These are phyloP conservation scores for Cryptomyrus ogoouensis DNA, from an alignment of 2,113 vertebrate genomes.

Conservation along the genomic window DNA sequence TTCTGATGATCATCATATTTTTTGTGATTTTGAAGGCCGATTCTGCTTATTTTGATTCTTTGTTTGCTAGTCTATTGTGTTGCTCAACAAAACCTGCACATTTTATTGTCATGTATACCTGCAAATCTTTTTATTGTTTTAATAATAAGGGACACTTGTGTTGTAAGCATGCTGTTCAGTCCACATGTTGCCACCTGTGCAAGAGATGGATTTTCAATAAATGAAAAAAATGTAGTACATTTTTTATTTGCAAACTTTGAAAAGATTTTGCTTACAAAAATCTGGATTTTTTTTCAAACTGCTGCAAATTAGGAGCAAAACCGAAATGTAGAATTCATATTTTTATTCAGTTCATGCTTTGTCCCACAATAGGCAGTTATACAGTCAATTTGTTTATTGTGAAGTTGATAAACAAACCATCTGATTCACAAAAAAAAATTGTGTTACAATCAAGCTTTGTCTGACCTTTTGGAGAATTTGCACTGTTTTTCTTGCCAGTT, in stretches of 20 bases:
- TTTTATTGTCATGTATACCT: background rate
- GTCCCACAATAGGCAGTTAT: background rate
- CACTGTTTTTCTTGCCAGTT: background rate
- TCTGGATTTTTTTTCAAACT: background rate
- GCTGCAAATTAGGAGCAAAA: background rate
- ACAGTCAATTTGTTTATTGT: background rate
- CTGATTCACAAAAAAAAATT: background rate
- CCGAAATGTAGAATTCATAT: background rate
- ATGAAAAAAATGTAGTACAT: background rate
- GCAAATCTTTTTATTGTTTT: background rate
- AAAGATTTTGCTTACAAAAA: background rate
- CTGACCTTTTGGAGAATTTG: background rate
- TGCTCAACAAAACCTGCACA: background rate
- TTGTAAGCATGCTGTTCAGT: background rate
- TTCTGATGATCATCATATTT: background rate
- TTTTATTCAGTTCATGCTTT: background rate
- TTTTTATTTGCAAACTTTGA: background rate
- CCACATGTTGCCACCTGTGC: background rate
- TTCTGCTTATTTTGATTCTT: background rate
- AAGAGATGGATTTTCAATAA: too few relatives aligned
- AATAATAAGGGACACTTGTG: background rate
- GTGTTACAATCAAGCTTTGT: background rate
- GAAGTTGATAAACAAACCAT: background rate
- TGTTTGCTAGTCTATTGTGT: background rate
- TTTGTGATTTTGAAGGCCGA: background rate